These are phyloP conservation scores for Atethmia centrago DNA, from an alignment of 2,888 invertebrate genomes.

Conservation along the genomic window DNA sequence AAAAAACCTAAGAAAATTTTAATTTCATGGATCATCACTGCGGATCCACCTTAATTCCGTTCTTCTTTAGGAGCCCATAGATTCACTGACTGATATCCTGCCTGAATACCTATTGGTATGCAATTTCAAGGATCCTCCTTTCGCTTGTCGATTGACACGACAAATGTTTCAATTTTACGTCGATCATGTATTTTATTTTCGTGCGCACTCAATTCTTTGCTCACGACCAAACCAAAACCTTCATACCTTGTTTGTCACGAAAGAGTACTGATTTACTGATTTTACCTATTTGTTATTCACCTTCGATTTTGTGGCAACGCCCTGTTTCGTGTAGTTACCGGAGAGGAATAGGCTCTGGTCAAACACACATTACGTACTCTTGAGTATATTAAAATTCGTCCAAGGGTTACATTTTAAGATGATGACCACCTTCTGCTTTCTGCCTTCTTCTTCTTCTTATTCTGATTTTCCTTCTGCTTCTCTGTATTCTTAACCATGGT, in stretches of 20 bases:
- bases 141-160: conserved; percentile 30
- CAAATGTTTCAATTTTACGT: conserved; percentile 44
- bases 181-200: conserved; percentile 47
- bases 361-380: too few relatives aligned
- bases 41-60: too few relatives aligned
- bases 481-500: too few relatives aligned
- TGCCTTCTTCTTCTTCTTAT: too few relatives aligned
- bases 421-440: too few relatives aligned
- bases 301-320: background rate
- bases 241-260: conserved; percentile 25
- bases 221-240: conserved; percentile 32
- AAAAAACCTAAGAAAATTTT: too few relatives aligned
- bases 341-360: background rate
- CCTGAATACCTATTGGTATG: background rate
- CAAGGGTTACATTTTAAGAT: too few relatives aligned
- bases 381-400: background rate
- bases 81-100: background rate
- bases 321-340: background rate
- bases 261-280: too few relatives aligned
- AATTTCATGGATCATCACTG: too few relatives aligned
- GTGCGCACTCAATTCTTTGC: conserved; percentile 24
- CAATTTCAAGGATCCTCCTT: conserved; percentile 41
- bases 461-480: too few relatives aligned
- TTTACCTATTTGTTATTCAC: background rate
- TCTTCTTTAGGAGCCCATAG: too few relatives aligned